Evolutionary conservation across 2,113 vertebrate genomes (phyloP).

Genomic region (Callipepla squamata): DNA sequence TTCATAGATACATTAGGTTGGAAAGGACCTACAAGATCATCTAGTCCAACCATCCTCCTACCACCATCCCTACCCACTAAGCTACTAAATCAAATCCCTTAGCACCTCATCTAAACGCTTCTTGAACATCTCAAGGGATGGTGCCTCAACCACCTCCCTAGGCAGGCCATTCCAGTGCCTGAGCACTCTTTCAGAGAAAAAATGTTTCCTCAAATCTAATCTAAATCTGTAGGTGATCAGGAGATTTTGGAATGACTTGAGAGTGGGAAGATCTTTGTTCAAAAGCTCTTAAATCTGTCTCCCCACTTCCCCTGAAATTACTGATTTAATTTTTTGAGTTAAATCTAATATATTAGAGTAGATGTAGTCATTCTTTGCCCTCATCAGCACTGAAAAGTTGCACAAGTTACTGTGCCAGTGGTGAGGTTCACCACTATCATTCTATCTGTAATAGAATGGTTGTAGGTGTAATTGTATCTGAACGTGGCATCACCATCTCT

Average conservation of each 20-base stretch:
- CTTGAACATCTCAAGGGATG: too few species aligned
- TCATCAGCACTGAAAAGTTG: not conserved
- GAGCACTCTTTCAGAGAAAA: too few species aligned
- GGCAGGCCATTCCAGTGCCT: too few species aligned
- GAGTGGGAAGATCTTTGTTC: not conserved
- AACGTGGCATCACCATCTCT: not conserved
- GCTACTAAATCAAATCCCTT: too few species aligned
- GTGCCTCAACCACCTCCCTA: too few species aligned
- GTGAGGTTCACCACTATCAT: not conserved
- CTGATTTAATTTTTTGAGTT: not conserved
- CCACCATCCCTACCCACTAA: too few species aligned
- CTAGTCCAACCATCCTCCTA: too few species aligned
- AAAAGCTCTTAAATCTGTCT: not conserved
- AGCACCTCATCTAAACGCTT: too few species aligned
- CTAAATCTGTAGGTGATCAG: not conserved
- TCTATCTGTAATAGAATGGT: not conserved
- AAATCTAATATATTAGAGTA: not conserved
- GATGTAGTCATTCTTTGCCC: not conserved
- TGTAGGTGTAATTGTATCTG: not conserved
- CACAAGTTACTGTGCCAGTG: not conserved
- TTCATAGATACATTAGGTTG: too few species aligned
- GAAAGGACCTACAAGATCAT: too few species aligned
- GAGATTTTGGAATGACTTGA: not conserved
- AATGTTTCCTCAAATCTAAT: too few species aligned
- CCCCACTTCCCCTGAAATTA: not conserved